These are phyloP conservation scores for Scaptomyza reducta DNA, from an alignment of 2,888 invertebrate genomes.

Conservation along the genomic window DNA sequence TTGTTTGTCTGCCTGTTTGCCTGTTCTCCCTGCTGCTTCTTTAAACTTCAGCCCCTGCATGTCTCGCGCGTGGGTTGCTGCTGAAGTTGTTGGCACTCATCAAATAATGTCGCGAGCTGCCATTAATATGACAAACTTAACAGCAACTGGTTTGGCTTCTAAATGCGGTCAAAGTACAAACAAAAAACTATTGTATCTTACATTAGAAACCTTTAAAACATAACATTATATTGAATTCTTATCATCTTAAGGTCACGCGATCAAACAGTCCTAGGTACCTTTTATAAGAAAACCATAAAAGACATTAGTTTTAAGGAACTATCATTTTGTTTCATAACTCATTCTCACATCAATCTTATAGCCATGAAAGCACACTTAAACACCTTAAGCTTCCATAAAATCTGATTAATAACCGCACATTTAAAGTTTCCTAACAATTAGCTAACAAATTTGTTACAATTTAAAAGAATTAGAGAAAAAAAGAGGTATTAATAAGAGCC, in stretches of 20 bases:
- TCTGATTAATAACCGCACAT: not conserved
- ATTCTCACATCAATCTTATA: too few species aligned
- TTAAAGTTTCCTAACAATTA: not conserved
- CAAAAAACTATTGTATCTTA: not conserved
- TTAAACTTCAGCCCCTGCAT: not conserved
- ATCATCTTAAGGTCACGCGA: too few species aligned
- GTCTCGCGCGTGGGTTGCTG: slow-evolving; percentile 31
- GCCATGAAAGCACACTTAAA: not conserved
- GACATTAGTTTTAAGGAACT: not conserved
- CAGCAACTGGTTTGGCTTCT: not conserved
- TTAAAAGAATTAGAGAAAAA: slow-evolving; percentile 20
- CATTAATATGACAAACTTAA: slow-evolving; percentile 2
- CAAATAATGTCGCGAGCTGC: slow-evolving; percentile 26
- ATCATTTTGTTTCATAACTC: not conserved
- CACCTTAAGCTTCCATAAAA: not conserved
- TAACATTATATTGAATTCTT: too few species aligned
- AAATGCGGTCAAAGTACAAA: not conserved
- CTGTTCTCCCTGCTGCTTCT: not conserved
- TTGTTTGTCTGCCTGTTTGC: slow-evolving; percentile 57
- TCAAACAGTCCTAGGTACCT: too few species aligned
- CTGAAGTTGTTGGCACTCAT: slow-evolving; percentile 32
- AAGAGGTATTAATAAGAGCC: slow-evolving; percentile 9
- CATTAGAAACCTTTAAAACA: too few species aligned
- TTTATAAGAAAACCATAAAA: not conserved
- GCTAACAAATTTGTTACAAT: slow-evolving; percentile 19